These are phyloP conservation scores for Heliconius hewitsoni DNA, from an alignment of 1,140 invertebrate species.

Conservation along the genomic window DNA sequence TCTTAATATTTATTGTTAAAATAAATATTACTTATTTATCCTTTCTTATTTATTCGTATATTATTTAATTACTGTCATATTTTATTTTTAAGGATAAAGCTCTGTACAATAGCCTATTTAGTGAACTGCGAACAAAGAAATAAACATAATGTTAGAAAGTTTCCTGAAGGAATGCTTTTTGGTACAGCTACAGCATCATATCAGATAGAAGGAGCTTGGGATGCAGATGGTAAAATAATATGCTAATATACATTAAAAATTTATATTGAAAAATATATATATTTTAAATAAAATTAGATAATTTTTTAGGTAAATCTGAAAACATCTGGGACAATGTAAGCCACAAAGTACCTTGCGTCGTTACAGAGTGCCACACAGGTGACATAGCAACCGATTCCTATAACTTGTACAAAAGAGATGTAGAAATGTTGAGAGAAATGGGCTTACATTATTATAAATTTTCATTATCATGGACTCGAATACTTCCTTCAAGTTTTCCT, in stretches of 20 bases:
- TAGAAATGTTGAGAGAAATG: constrained; percentile 80
- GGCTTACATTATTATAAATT: constrained; percentile 84
- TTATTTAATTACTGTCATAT: background rate
- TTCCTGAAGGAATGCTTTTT: constrained; percentile 40
- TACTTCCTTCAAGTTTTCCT: constrained; percentile 83
- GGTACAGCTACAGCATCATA: constrained; percentile 45
- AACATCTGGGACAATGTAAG: constrained; percentile 82
- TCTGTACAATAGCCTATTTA: background rate
- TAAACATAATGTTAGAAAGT: constrained; percentile 39
- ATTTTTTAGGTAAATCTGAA: constrained; percentile 32
- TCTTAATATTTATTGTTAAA: too few relatives aligned
- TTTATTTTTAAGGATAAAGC: background rate
- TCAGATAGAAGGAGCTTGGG: constrained; percentile 26
- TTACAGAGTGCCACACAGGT: constrained; percentile 81
- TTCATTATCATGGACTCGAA: constrained; percentile 85
- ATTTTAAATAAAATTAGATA: too few relatives aligned
- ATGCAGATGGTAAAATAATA: constrained; percentile 37
- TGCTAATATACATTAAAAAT: background rate
- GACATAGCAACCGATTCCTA: constrained; percentile 71
- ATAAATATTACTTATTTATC: too few relatives aligned
- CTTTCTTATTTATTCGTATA: too few relatives aligned
- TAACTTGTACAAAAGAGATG: constrained; percentile 74
- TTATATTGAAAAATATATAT: background rate
- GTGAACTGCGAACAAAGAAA: background rate
- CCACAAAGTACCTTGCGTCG: constrained; percentile 73